A percentile compares a stretch with the other conserved stretches of the same genome.
phyloP scores from a whole-genome alignment of 2,113 vertebrate genomes.

The Nibea albiflora region DNA sequence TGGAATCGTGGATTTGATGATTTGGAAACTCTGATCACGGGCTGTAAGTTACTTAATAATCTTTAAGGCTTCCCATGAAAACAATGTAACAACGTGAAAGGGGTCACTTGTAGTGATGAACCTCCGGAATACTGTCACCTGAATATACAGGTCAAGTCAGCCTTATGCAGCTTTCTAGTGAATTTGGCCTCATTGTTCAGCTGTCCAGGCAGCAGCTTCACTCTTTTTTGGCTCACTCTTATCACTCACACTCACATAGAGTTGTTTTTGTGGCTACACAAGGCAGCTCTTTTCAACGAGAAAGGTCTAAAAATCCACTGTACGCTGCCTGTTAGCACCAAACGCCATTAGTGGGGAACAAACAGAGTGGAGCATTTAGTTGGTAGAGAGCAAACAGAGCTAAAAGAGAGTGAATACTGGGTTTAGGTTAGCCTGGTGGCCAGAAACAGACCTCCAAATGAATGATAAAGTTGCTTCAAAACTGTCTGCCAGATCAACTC shows the following conservation, averaged over 20 bases:
- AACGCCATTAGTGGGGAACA: background rate
- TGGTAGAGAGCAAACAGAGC: background rate
- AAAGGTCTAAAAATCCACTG: conserved; percentile 6
- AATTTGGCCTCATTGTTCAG: background rate
- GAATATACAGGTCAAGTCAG: too few relatives aligned
- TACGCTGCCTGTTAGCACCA: background rate
- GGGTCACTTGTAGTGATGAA: background rate
- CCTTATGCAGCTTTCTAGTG: background rate
- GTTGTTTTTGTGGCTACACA: background rate
- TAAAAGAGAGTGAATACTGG: background rate
- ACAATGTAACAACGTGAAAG: background rate
- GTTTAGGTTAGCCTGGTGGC: background rate
- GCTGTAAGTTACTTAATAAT: background rate
- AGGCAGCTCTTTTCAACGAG: background rate
- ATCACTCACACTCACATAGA: background rate
- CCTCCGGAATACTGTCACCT: too few relatives aligned
- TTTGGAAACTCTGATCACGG: background rate
- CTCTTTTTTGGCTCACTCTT: background rate
- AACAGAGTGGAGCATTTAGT: background rate
- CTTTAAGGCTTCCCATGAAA: background rate
- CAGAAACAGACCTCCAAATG: background rate
- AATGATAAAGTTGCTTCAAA: background rate
- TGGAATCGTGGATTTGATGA: background rate
- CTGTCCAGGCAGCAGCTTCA: background rate
- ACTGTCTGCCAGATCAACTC: background rate